Evolutionary conservation across 1,140 invertebrate species (phyloP), one percentile per base, ranked within the genome.

Genomic region (Heterodera carotae): DNA sequence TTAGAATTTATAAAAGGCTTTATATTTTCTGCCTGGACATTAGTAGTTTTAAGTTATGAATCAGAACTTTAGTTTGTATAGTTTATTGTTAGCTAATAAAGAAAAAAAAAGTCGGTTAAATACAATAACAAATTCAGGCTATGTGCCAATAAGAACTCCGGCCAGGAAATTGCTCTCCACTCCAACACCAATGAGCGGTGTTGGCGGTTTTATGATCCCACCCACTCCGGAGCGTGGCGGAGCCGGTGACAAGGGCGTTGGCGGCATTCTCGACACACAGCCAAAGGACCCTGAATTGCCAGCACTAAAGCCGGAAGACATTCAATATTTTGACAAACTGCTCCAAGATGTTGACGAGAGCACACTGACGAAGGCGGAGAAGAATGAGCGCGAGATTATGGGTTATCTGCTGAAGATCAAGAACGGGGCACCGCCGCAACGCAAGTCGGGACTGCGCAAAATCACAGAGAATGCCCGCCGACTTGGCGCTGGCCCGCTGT

Each of bases 311-410:
- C 97, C 97, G 0, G 97, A 99, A 89, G 97, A 99, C 90, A 95
- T 97, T 33, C 97, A 99, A 89, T 99, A 99, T 90, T 99, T 99
- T 89, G 97, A 99, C 88, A 99, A 99, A 90, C 90, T 99, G 36
- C 89, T 99, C 64, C 90, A 97, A 48, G 97, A 99, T 88, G 96
- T 99, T 10, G 97, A 99, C 89, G 97, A 99, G 90, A 95, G 98
- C 85, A 90, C 92, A 0, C 90, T 99, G 22, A 94, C 93, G 75
- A 95, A 96, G 1, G 97, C 99, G 86, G 96, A 99, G 87, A 93
- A 96, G 78, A 98, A 98, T 88, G 97, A 99, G 89, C 89, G 97
- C 22, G 98, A 98, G 89, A 99, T 99, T 33, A 99, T 99, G 97
- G 97, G 97, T 86, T 89, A 99, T 2, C 88, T 99, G 72, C 89